Evolutionary conservation across 2,113 vertebrate species (phyloP).

Genomic region (Entelurus aequoreus): DNA sequence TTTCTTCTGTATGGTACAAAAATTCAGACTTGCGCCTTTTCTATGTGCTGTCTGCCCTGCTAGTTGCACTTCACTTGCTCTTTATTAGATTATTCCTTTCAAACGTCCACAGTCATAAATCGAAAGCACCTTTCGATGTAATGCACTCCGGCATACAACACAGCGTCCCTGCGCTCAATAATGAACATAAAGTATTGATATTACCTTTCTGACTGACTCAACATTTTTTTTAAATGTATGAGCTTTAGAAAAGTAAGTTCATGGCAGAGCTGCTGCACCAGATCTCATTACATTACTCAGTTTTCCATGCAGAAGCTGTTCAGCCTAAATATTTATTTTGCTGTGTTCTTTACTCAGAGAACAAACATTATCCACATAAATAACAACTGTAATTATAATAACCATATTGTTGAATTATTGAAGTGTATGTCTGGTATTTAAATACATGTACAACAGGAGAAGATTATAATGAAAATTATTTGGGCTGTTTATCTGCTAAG

Average conservation of each 20-base stretch:
- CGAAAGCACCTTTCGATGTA: constrained; percentile 6
- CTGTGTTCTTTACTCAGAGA: background rate
- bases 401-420: too few species aligned
- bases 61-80: constrained; percentile 5
- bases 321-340: background rate
- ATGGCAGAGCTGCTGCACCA: too few species aligned
- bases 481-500: too few species aligned
- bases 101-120: constrained; percentile 13
- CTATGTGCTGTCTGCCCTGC: background rate
- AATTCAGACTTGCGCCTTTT: background rate
- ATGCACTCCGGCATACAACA: constrained; percentile 7
- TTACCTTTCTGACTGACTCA: constrained; percentile 8
- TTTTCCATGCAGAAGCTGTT: background rate
- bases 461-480: too few species aligned
- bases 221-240: constrained; percentile 1
- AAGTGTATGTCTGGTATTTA: too few species aligned
- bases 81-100: constrained; percentile 12
- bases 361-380: background rate
- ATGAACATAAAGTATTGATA: constrained; percentile 13
- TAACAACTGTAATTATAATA: too few species aligned
- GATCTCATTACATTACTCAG: constrained; percentile 5
- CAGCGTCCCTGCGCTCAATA: background rate
- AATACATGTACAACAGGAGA: too few species aligned
- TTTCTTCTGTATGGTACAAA: background rate
- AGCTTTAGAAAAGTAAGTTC: background rate